phyloP scores from a whole-genome alignment of 2,797 vertebrate species.

The Parambassis ranga region DNA sequence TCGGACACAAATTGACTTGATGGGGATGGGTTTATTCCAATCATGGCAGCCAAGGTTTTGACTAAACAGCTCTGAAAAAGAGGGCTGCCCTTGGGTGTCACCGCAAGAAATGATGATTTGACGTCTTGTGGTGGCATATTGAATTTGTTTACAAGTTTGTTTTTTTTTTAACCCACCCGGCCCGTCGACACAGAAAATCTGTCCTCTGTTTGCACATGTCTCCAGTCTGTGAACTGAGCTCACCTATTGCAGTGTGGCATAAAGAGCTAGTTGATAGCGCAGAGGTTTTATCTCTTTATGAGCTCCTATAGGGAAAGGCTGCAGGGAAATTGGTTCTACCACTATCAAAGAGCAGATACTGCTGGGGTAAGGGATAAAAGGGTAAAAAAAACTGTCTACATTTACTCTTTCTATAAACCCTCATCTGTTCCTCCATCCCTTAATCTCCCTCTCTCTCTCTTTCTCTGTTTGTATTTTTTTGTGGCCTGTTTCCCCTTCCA shows the following conservation, averaged over 20 bases:
- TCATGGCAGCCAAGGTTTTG: slow-evolving; percentile 50
- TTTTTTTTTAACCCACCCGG: slow-evolving; percentile 8
- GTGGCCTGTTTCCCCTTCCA: slow-evolving; percentile 4
- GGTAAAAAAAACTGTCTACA: slow-evolving; percentile 33
- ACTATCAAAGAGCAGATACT: slow-evolving; percentile 71
- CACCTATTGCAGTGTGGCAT: slow-evolving; percentile 55
- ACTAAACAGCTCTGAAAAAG: slow-evolving; percentile 48
- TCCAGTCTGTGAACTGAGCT: slow-evolving; percentile 48
- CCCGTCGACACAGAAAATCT: slow-evolving; percentile 35
- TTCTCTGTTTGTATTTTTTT: slow-evolving; percentile 8
- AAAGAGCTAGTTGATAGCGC: slow-evolving; percentile 71
- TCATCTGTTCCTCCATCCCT: slow-evolving; percentile 11
- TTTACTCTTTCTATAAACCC: slow-evolving; percentile 45
- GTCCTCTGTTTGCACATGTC: slow-evolving; percentile 35
- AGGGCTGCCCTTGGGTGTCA: slow-evolving; percentile 41
- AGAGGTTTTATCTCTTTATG: slow-evolving; percentile 78
- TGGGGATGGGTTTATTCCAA: slow-evolving; percentile 66
- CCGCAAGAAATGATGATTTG: slow-evolving; percentile 46
- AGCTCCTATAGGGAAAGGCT: slow-evolving; percentile 70
- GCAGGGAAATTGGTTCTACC: slow-evolving; percentile 76
- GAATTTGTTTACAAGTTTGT: slow-evolving; percentile 61
- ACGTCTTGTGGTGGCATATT: slow-evolving; percentile 33
- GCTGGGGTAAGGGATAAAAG: slow-evolving; percentile 62
- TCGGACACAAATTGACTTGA: slow-evolving; percentile 65
- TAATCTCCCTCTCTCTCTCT: slow-evolving; percentile 12